A percentile compares a stretch with the other conserved stretches of the same genome.
Conservation (phyloP, 2,113 vertebrate genomes). For the Corapipo altera region DNA sequence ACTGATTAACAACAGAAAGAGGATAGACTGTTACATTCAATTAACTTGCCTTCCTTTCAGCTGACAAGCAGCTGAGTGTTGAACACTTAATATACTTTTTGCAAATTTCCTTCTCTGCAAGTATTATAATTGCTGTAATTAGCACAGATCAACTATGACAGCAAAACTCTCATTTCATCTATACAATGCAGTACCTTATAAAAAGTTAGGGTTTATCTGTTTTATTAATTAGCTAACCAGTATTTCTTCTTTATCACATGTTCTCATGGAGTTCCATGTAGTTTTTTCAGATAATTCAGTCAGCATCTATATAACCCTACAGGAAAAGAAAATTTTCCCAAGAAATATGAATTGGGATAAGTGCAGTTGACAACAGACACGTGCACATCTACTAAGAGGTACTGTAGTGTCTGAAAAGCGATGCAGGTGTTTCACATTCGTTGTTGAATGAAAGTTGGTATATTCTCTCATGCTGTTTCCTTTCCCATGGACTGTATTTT, state of each 20-base stretch:
- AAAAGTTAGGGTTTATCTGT: neutral
- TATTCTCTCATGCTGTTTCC: neutral
- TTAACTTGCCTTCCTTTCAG: slow-evolving; percentile 16
- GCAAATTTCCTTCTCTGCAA: slow-evolving; percentile 24
- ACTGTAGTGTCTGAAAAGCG: neutral
- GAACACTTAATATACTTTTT: slow-evolving; percentile 6
- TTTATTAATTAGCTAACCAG: neutral
- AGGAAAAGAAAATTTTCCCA: neutral
- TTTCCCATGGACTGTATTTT: neutral
- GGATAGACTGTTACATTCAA: slow-evolving; percentile 35
- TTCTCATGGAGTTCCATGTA: neutral
- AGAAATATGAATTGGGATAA: neutral
- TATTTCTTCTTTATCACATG: neutral
- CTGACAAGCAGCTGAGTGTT: neutral
- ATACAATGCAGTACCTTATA: neutral
- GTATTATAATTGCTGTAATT: slow-evolving; percentile 29
- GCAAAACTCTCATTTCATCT: slow-evolving; percentile 17
- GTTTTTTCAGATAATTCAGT: neutral
- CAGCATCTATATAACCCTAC: neutral
- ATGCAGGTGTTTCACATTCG: neutral
- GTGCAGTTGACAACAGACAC: neutral
- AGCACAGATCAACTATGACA: slow-evolving; percentile 27
- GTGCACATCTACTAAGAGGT: neutral
- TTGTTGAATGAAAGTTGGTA: neutral
- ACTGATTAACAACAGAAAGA: slow-evolving; percentile 15